These are phyloP conservation scores for Steromphala cineraria DNA, from an alignment of 2,888 invertebrate genomes.

Conservation along the genomic window DNA sequence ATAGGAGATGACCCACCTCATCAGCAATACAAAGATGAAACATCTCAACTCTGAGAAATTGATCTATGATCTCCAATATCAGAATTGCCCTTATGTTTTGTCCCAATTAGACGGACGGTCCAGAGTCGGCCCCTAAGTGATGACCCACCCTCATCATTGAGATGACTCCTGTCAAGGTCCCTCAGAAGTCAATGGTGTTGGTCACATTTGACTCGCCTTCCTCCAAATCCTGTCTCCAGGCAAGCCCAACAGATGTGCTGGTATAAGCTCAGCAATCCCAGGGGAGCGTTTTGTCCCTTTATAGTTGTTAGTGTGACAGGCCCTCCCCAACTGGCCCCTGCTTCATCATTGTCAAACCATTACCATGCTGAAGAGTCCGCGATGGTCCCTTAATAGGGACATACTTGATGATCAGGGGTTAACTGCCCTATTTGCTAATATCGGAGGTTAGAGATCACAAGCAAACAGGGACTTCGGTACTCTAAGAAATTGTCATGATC, in stretches of 20 bases:
- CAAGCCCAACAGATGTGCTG: background rate
- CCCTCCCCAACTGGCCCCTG: background rate
- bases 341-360: constrained; percentile 10
- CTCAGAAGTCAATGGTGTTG: background rate
- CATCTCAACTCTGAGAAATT: too few relatives aligned
- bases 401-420: background rate
- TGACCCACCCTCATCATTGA: background rate
- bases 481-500: too few relatives aligned
- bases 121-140: too few relatives aligned
- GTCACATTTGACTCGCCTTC: background rate
- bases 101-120: too few relatives aligned
- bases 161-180: background rate
- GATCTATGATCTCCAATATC: too few relatives aligned
- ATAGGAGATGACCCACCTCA: too few relatives aligned
- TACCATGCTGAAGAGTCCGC: background rate
- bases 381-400: constrained; percentile 11
- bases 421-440: background rate
- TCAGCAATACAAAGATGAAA: too few relatives aligned
- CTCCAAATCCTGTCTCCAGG: background rate
- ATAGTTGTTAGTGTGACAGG: background rate
- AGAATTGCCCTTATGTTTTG: too few relatives aligned
- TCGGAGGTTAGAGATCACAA: background rate
- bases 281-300: constrained; percentile 14
- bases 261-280: background rate
- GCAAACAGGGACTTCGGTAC: too few relatives aligned